Percentiles rank a stretch among this genome's conserved stretches.
Evolutionary conservation across 64 coral and sea anemone genomes (phyloP).

Genomic region (Anthopleura sola): DNA sequence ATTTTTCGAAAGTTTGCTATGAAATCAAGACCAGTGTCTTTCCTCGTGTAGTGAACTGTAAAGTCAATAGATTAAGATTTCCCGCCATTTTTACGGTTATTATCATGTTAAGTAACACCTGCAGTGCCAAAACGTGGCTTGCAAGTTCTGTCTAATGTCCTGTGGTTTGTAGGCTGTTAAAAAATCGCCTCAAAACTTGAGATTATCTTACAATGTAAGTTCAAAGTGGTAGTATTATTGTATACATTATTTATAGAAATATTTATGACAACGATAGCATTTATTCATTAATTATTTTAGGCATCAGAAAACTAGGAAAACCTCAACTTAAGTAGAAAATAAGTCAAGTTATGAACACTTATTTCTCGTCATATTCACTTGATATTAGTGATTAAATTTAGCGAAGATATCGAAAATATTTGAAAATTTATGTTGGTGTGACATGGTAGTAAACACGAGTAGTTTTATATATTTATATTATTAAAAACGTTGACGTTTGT

Average conservation of each 20-base stretch:
- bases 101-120: constrained; percentile 23
- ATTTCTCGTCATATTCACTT: no score
- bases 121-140: constrained; percentile 13
- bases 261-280: neutral
- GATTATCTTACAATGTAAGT: constrained; percentile 19
- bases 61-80: neutral
- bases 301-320: neutral
- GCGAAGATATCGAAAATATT: no score
- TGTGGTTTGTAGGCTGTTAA: constrained; percentile 15
- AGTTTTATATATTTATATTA: neutral
- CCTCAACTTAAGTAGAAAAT: neutral
- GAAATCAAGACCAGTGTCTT: neutral
- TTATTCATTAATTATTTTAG: neutral
- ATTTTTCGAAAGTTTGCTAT: neutral
- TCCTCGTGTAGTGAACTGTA: neutral
- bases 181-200: constrained; percentile 2
- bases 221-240: neutral
- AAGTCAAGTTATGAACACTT: no score
- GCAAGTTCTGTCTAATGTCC: neutral
- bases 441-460: neutral
- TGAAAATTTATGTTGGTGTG: neutral
- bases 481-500: neutral
- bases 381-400: no score
- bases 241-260: neutral
- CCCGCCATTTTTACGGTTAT: constrained; percentile 12